A percentile compares a stretch with the other conserved stretches of the same genome.
phyloP scores from a whole-genome alignment of 2,113 vertebrate genomes.

The Mugil cephalus region DNA sequence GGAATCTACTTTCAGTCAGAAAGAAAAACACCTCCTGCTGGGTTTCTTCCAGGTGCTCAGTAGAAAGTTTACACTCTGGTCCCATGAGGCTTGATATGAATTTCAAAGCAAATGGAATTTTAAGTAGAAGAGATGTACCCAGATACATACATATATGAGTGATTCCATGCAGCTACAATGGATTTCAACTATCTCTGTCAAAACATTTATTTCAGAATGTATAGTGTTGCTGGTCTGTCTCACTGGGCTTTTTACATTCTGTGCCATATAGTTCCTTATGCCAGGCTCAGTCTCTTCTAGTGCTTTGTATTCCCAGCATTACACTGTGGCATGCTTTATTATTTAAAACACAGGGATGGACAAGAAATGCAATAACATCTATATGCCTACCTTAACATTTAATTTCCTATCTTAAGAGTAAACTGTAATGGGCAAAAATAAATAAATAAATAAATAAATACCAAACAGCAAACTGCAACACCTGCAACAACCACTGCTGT shows the following conservation, averaged over 20 bases:
- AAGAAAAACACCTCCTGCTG: slow-evolving; percentile 37
- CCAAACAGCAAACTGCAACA: background rate
- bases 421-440: background rate
- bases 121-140: slow-evolving; percentile 3
- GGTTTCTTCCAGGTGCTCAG: slow-evolving; percentile 11
- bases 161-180: background rate
- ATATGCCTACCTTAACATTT: background rate
- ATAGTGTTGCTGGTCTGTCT: background rate
- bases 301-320: background rate
- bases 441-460: background rate
- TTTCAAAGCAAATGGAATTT: slow-evolving; percentile 30
- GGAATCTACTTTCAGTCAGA: slow-evolving; percentile 32
- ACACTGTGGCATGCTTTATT: background rate
- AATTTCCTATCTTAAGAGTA: background rate
- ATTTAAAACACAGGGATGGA: background rate
- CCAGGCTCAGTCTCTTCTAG: background rate
- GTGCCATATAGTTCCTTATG: background rate
- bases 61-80: background rate
- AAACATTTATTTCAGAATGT: slow-evolving; percentile 2
- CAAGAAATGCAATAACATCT: background rate
- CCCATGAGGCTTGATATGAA: slow-evolving; percentile 31
- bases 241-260: background rate
- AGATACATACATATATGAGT: background rate
- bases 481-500: background rate
- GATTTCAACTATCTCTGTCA: background rate